A percentile compares a stretch with the other conserved stretches of the same genome.
Conservation (phyloP, 2,888 invertebrate genomes). For the Orthonevra nobilis region DNA sequence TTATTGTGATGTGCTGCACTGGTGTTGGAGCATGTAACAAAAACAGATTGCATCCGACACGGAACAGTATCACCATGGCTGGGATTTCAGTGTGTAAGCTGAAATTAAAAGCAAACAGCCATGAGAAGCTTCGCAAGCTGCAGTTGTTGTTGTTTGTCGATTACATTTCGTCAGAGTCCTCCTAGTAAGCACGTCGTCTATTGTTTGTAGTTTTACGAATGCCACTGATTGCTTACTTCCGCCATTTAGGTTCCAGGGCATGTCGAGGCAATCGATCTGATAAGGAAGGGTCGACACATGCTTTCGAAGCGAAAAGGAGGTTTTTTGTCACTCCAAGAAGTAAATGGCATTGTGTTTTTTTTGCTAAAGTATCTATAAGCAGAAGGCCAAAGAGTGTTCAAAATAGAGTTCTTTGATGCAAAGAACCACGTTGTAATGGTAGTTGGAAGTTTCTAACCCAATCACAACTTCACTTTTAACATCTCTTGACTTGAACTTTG, state of each 20-base stretch:
- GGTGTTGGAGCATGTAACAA: slow-evolving; percentile 24
- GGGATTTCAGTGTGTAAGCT: slow-evolving; percentile 27
- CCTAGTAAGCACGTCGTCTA: background rate
- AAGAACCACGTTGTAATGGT: too few relatives aligned
- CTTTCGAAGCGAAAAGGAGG: slow-evolving; percentile 6
- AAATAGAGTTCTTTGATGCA: too few relatives aligned
- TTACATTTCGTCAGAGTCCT: slow-evolving; percentile 29
- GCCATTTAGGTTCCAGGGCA: slow-evolving; percentile 27
- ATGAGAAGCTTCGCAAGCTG: slow-evolving; percentile 10
- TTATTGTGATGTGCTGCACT: slow-evolving; percentile 40
- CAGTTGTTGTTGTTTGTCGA: slow-evolving; percentile 36
- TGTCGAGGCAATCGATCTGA: slow-evolving; percentile 36
- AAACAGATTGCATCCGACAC: slow-evolving; percentile 26
- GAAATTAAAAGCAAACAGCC: slow-evolving; percentile 63
- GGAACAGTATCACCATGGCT: background rate
- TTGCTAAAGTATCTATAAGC: too few relatives aligned
- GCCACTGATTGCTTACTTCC: slow-evolving; percentile 51
- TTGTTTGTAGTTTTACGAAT: slow-evolving; percentile 5
- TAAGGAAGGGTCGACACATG: too few relatives aligned
- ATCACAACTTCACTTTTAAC: too few relatives aligned
- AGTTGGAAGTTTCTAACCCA: too few relatives aligned
- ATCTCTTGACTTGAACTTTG: too few relatives aligned
- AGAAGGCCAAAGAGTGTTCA: too few relatives aligned
- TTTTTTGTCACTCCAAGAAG: too few relatives aligned
- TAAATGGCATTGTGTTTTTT: too few relatives aligned